These are phyloP conservation scores for Equus przewalskii DNA, from an alignment of 2,113 vertebrate species.

Conservation along the genomic window DNA sequence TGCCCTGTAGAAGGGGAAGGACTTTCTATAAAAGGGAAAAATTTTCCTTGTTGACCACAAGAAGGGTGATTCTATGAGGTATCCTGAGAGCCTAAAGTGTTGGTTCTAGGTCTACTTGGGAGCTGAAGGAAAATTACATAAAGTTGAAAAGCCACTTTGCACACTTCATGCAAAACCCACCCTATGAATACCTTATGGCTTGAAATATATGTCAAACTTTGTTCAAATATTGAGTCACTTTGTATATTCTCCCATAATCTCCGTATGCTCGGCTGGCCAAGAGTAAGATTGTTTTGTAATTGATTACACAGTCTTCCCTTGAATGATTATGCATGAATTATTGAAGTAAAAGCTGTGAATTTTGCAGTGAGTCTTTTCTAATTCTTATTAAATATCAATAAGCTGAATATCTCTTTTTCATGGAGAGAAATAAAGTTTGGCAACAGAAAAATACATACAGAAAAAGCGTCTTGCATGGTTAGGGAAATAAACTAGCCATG, in stretches of 20 bases:
- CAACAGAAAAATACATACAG: background rate
- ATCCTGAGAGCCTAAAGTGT: background rate
- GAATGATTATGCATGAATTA: background rate
- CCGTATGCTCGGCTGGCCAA: background rate
- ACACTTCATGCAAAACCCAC: background rate
- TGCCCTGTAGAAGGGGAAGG: background rate
- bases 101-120: background rate
- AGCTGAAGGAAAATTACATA: background rate
- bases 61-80: background rate
- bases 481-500: background rate
- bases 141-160: background rate
- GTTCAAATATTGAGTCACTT: background rate
- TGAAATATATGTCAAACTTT: background rate
- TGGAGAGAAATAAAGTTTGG: background rate
- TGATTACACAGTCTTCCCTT: background rate
- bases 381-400: slow-evolving; percentile 13
- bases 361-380: background rate
- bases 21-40: background rate
- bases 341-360: background rate
- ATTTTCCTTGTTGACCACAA: background rate
- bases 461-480: background rate
- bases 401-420: background rate
- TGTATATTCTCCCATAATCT: background rate
- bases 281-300: background rate
- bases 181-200: background rate